These are phyloP conservation scores for Saturnia pavonia DNA, from an alignment of 2,888 invertebrate species.

Conservation along the genomic window DNA sequence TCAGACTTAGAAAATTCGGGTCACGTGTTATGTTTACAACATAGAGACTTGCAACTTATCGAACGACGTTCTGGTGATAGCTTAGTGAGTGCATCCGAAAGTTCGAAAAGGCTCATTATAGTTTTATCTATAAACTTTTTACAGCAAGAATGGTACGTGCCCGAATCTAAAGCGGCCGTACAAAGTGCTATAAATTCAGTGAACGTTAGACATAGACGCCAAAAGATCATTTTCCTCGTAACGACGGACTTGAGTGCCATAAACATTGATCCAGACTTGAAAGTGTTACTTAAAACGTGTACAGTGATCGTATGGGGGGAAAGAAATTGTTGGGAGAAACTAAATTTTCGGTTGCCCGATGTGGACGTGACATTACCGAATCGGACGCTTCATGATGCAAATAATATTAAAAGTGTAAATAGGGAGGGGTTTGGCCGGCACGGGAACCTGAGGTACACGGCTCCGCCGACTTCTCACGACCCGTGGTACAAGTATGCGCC, in stretches of 20 bases:
- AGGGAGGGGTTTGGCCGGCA: constrained; percentile 76
- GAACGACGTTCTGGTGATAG: constrained; percentile 80
- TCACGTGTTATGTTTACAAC: constrained; percentile 85
- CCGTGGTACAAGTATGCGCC: constrained; percentile 79
- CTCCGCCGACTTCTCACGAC: constrained; percentile 77
- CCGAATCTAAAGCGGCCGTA: constrained; percentile 91
- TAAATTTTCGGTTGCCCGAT: constrained; percentile 92
- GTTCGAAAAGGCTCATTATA: constrained; percentile 88
- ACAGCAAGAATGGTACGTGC: constrained; percentile 91
- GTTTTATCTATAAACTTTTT: constrained; percentile 91
- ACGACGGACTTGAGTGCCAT: constrained; percentile 83
- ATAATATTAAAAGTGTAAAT: constrained; percentile 73
- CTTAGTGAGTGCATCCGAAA: constrained; percentile 80
- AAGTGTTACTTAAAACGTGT: constrained; percentile 87
- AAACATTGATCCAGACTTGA: constrained; percentile 87
- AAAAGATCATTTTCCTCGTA: constrained; percentile 81
- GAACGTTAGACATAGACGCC: constrained; percentile 83
- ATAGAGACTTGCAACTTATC: constrained; percentile 82
- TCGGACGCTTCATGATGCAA: constrained; percentile 80
- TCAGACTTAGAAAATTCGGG: constrained; percentile 87
- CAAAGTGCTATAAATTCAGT: constrained; percentile 86
- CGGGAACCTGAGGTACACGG: constrained; percentile 78
- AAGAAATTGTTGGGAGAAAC: constrained; percentile 93
- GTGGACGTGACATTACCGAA: constrained; percentile 83
- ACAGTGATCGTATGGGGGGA: constrained; percentile 90